Evolutionary conservation across 2,113 vertebrate genomes (phyloP).

Genomic region (Grammomys surdaster): DNA sequence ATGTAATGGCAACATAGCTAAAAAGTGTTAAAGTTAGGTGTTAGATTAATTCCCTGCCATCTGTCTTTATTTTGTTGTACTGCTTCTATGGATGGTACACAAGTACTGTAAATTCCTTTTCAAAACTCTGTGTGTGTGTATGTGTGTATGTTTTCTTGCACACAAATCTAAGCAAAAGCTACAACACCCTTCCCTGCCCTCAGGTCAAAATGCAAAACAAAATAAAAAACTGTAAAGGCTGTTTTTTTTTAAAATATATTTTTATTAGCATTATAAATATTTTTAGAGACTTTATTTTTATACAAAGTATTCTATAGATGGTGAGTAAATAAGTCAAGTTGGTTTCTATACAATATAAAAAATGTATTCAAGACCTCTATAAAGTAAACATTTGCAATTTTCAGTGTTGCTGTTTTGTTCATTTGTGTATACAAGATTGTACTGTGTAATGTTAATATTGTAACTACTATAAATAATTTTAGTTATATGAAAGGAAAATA

Average conservation of each 20-base stretch:
- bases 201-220: background rate
- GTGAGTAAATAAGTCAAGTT: background rate
- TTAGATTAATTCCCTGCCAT: slow-evolving; percentile 73
- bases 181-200: background rate
- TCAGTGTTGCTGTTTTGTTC: slow-evolving; percentile 7
- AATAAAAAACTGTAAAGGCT: background rate
- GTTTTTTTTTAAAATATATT: background rate
- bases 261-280: slow-evolving; percentile 47
- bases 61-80: slow-evolving; percentile 75
- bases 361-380: slow-evolving; percentile 1
- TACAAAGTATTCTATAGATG: background rate
- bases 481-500: background rate
- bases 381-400: background rate
- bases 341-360: slow-evolving; percentile 6
- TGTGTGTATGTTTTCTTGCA: background rate
- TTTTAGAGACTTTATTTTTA: slow-evolving; percentile 48
- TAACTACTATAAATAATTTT: slow-evolving; percentile 51
- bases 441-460: background rate
- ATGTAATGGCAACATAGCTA: slow-evolving; percentile 59
- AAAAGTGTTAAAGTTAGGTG: slow-evolving; percentile 68
- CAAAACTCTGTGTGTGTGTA: background rate
- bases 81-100: slow-evolving; percentile 26
- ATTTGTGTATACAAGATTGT: slow-evolving; percentile 22
- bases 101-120: slow-evolving; percentile 45
- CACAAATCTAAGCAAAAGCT: slow-evolving; percentile 13